Percentiles rank a stretch among this genome's conserved stretches.
These are phyloP conservation scores for Salpingus planirostris DNA, from an alignment of 2,888 invertebrate species.

Conservation along the genomic window DNA sequence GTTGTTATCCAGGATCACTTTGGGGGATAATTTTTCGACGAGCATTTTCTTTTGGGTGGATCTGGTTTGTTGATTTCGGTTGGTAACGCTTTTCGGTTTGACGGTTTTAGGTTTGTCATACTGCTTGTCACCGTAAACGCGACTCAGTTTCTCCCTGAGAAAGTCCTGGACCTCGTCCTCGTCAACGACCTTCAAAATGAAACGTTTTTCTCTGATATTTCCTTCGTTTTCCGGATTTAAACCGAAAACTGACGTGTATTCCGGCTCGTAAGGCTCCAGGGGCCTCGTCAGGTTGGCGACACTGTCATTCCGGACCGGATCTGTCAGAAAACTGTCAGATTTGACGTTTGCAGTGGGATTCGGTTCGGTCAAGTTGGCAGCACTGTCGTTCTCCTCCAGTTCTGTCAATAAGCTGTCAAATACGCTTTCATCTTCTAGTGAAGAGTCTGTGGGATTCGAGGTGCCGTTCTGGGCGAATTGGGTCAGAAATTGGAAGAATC, in stretches of 20 bases:
- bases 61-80: conserved; percentile 5
- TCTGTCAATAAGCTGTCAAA: too few relatives aligned
- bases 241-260: conserved; percentile 16
- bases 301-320: too few relatives aligned
- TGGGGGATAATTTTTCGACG: conserved; percentile 27
- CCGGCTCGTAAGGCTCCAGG: conserved; percentile 14
- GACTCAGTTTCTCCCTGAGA: conserved; percentile 28
- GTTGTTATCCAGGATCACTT: conserved; percentile 31
- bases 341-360: too few relatives aligned
- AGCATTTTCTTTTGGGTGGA: conserved; percentile 12
- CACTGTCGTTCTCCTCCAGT: too few relatives aligned
- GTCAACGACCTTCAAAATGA: conserved; percentile 31
- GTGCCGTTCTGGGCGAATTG: too few relatives aligned
- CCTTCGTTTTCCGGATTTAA: conserved; percentile 2
- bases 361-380: conserved; percentile 1
- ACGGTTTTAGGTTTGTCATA: conserved; percentile 5
- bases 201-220: conserved; percentile 20
- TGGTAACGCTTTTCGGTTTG: too few relatives aligned
- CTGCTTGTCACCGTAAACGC: conserved; percentile 13
- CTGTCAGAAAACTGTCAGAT: too few relatives aligned
- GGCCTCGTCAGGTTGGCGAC: too few relatives aligned
- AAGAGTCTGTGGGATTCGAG: too few relatives aligned
- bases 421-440: too few relatives aligned
- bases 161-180: conserved; percentile 29
- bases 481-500: too few relatives aligned